Evolutionary conservation across 2,888 invertebrate genomes (phyloP).

Genomic region (Drosophila stalkeri): DNA sequence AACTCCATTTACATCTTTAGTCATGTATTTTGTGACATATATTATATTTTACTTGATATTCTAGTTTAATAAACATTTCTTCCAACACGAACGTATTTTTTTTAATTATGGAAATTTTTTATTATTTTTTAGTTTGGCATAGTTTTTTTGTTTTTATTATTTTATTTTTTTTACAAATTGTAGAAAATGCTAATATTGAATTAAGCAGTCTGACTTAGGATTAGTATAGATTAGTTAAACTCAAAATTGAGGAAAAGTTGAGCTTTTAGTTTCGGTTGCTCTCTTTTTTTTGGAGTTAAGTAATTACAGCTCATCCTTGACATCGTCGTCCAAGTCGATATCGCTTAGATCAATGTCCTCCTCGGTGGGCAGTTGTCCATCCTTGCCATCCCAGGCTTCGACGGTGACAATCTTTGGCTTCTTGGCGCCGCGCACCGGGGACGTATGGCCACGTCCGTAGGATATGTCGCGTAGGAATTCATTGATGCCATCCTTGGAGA

Average conservation of each 20-base stretch:
- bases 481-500: constrained; percentile 96
- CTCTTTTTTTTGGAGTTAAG: constrained; percentile 19
- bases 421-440: constrained; percentile 92
- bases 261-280: constrained; percentile 38
- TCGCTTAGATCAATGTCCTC: constrained; percentile 97
- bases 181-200: constrained; percentile 57
- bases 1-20: neutral
- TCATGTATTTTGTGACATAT: neutral
- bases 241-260: constrained; percentile 24
- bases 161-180: constrained; percentile 31
- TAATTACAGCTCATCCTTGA: constrained; percentile 81
- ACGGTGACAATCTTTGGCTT: constrained; percentile 90
- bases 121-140: constrained; percentile 42
- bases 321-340: constrained; percentile 92
- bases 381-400: constrained; percentile 97
- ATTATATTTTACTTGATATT: constrained; percentile 7
- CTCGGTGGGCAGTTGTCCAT: constrained; percentile 91
- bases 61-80: constrained; percentile 9
- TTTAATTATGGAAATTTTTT: constrained; percentile 33
- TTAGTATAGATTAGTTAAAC: constrained; percentile 13
- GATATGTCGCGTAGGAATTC: constrained; percentile 97
- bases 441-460: constrained; percentile 96
- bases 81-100: neutral
- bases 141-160: constrained; percentile 5
- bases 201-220: constrained; percentile 42